Conservation (phyloP, 92 coral and sea anemone genomes). For the Epizoanthus scotinus region DNA sequence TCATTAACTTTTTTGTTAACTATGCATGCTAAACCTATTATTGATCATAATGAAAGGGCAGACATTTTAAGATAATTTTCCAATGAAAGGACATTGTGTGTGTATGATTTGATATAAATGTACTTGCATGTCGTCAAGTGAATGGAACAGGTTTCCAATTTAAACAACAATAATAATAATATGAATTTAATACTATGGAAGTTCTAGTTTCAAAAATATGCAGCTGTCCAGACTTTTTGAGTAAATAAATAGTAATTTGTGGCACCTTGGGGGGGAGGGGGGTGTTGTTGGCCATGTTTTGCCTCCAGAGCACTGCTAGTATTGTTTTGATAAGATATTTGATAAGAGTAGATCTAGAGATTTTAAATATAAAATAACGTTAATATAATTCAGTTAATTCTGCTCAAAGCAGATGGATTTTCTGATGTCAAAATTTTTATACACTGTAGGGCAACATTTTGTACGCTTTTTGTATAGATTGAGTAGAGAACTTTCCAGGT, state of each 20-base stretch:
- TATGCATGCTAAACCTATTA: conserved; percentile 1
- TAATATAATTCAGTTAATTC: conserved; percentile 42
- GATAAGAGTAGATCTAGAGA: conserved; percentile 36
- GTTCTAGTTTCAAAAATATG: conserved; percentile 1
- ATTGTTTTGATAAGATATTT: not conserved
- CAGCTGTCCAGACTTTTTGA: not conserved
- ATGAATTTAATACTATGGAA: not conserved
- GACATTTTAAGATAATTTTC: not conserved
- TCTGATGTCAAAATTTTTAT: conserved; percentile 57
- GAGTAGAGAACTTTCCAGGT: conserved; percentile 57
- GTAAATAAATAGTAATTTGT: not conserved
- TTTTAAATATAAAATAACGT: conserved; percentile 33
- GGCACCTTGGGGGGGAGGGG: not conserved
- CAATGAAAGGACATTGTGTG: too few species aligned
- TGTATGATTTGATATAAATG: conserved; percentile 12
- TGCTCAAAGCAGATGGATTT: conserved; percentile 70
- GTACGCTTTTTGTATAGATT: conserved; percentile 42
- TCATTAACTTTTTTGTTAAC: conserved; percentile 7
- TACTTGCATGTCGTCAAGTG: conserved; percentile 34
- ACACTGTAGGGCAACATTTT: conserved; percentile 58
- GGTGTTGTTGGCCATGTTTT: conserved; percentile 14
- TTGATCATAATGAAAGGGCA: not conserved
- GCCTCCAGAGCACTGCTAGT: not conserved
- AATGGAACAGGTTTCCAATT: not conserved
- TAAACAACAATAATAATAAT: too few species aligned